Evolutionary conservation across 2,113 vertebrate species (phyloP).

Genomic region (Gopherus flavomarginatus): DNA sequence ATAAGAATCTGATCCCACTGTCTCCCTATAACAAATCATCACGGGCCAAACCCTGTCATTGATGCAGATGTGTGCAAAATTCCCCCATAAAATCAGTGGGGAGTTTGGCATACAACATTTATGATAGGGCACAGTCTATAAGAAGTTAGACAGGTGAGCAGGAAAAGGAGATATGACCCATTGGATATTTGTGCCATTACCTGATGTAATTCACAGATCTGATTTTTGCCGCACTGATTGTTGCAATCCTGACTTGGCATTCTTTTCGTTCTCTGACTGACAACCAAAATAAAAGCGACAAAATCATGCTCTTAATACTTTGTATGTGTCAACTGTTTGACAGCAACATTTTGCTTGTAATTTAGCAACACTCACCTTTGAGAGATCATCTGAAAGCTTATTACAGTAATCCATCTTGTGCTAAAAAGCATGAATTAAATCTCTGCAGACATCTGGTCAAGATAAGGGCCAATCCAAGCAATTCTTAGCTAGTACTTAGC

Average conservation of each 20-base stretch:
- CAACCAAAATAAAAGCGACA: background rate
- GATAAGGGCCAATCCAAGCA: background rate
- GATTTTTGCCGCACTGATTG: background rate
- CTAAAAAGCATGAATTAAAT: slow-evolving; percentile 8
- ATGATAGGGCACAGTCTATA: background rate
- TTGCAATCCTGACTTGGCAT: background rate
- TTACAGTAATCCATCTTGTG: slow-evolving; percentile 24
- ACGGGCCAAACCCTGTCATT: background rate
- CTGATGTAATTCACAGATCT: background rate
- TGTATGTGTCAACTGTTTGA: background rate
- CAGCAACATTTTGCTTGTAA: slow-evolving; percentile 8
- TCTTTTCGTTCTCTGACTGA: background rate
- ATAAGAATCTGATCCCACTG: background rate
- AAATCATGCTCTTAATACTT: background rate
- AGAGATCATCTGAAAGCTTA: background rate
- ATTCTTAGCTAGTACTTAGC: accelerated
- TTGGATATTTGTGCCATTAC: background rate
- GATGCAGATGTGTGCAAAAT: background rate
- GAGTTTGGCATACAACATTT: accelerated
- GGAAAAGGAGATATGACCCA: background rate
- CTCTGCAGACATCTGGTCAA: background rate
- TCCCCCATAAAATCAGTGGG: background rate
- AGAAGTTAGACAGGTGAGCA: background rate
- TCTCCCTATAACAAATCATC: background rate
- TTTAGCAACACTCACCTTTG: background rate